Evolutionary conservation across 2,888 invertebrate genomes (phyloP), one percentile per base, ranked within the genome.

Genomic region (Sphaerophoria rueppellii): DNA sequence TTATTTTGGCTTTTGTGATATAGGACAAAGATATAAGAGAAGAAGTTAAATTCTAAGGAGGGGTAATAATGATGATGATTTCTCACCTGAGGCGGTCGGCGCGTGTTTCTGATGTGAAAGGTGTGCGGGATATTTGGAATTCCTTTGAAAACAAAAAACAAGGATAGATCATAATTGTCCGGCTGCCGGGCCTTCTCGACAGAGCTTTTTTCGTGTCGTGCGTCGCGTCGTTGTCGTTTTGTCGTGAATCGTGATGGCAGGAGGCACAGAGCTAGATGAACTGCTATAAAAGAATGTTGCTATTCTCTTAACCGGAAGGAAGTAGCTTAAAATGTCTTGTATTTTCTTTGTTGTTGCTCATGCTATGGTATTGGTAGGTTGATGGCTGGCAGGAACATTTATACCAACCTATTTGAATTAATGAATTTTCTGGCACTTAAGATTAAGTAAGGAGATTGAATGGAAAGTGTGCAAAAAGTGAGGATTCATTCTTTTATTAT

Each of bases 351-450:
- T 43, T 63, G n/a, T 46, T 34, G 40, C 4, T 40, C 24, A 2
- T 24, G 2, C 24, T 24, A 24, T 24, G 24, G 24, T 24, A 24
- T 24, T 24, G 24, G 40, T 6, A 40, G 4, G 40, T 6, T 6
- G 43, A 3, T 43, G 4, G 43, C 12, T 43, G 9, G 9, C 9
- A 9, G 6, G 9, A 40, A 40, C 46, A 35, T n/a, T 63, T 54
- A 34, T 6, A 34, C 50, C 16, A 12, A 55, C 65, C 55, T 61
- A 43, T 40, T 35, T 63, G 67, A 71, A 60, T 79, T 79, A 72
- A 83, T 72, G 71, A 83, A 79, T 79, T 79, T 75, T 48, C 71
- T 75, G 75, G 75, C 61, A 75, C 75, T 83, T 83, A 57, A 72
- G 75, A 71, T 83, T 75, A 76, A 83, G 79, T 72, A 61, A 79